These are phyloP conservation scores for Grammomys surdaster DNA, from an alignment of 2,113 vertebrate species.

Conservation along the genomic window DNA sequence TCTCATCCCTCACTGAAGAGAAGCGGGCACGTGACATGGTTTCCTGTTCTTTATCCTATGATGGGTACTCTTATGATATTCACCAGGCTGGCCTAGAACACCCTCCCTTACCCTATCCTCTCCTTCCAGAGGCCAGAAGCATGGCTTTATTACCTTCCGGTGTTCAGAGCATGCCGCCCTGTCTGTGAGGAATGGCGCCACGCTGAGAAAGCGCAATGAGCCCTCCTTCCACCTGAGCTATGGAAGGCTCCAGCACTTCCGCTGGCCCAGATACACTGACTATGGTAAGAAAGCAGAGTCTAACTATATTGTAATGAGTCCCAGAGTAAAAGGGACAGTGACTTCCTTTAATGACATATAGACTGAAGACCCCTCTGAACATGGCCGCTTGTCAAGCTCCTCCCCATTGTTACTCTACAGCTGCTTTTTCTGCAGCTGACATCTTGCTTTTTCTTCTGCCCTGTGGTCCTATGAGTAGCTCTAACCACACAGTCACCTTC, in stretches of 20 bases:
- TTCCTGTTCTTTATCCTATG: background rate
- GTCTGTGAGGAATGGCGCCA: slow-evolving; percentile 87
- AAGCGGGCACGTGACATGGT: accelerated
- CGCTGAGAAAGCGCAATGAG: slow-evolving; percentile 90
- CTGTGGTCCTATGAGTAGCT: background rate
- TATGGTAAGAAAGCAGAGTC: slow-evolving; percentile 89
- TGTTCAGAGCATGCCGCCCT: slow-evolving; percentile 90
- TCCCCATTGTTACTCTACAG: no score
- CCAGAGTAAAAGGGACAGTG: background rate
- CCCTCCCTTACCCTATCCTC: slow-evolving; percentile 29
- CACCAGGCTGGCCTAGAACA: background rate
- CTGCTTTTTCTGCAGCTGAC: background rate
- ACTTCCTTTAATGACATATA: background rate
- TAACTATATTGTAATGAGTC: accelerated
- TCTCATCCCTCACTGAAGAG: accelerated
- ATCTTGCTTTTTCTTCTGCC: background rate
- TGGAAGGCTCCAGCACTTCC: slow-evolving; percentile 89
- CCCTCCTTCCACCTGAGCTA: slow-evolving; percentile 89
- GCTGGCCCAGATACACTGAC: slow-evolving; percentile 95
- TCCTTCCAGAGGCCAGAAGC: slow-evolving; percentile 91
- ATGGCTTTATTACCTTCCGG: slow-evolving; percentile 95
- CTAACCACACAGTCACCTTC: background rate
- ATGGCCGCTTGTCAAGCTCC: background rate
- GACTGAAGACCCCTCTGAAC: background rate
- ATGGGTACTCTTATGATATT: background rate